Conservation (phyloP, 2,797 vertebrate species). For the Taeniopygia guttata region DNA sequence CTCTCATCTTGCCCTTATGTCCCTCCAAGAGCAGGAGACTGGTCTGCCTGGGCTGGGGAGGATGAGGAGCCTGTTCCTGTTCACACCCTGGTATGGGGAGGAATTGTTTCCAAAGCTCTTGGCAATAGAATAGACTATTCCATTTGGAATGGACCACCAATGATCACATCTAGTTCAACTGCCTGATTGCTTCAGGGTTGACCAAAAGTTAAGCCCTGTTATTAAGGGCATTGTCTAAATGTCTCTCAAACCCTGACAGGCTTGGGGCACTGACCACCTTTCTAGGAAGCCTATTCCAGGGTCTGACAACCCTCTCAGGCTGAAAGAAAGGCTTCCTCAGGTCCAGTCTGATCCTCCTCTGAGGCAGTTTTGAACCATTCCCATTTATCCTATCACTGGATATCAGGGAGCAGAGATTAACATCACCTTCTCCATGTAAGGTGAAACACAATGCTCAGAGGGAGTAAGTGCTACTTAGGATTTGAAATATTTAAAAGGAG, state of each 20-base stretch:
- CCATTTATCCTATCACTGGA: not conserved
- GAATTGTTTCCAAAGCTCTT: not conserved
- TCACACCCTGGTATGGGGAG: not conserved
- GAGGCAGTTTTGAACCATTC: not conserved
- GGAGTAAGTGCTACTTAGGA: not conserved
- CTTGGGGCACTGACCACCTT: not conserved
- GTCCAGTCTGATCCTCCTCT: not conserved
- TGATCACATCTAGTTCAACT: not conserved
- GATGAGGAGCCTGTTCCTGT: not conserved
- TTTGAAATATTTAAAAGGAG: constrained; percentile 16
- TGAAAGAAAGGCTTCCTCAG: not conserved
- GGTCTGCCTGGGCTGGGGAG: not conserved
- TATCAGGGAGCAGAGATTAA: not conserved
- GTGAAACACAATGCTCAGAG: not conserved
- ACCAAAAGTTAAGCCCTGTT: not conserved
- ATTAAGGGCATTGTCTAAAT: not conserved
- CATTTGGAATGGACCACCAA: not conserved
- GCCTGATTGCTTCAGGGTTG: not conserved
- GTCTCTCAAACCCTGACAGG: not conserved
- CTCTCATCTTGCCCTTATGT: rapidly evolving
- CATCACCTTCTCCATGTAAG: not conserved
- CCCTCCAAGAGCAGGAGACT: not conserved
- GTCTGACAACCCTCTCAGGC: not conserved
- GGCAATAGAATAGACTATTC: not conserved
- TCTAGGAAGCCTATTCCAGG: not conserved